Percentiles rank a stretch among this genome's conserved stretches.
phyloP scores from a whole-genome alignment of 1,140 invertebrate genomes.

The Tribolium madens region DNA sequence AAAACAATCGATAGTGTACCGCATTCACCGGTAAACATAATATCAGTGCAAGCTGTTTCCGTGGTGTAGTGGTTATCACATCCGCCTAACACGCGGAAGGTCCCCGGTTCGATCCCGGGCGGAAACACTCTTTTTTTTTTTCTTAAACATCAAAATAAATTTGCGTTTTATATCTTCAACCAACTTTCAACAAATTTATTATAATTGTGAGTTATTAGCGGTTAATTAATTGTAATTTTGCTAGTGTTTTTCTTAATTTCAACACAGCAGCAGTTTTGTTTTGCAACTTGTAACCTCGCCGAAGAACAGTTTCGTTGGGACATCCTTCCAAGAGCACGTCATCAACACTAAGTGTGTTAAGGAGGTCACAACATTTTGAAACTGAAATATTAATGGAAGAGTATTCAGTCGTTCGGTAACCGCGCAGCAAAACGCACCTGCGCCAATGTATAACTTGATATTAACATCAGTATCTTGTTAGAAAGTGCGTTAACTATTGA shows the following conservation, averaged over 20 bases:
- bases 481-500: slow-evolving; percentile 17
- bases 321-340: slow-evolving; percentile 1
- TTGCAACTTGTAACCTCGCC: not conserved
- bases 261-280: not conserved
- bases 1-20: too few relatives aligned
- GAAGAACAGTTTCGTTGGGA: not conserved
- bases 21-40: too few relatives aligned
- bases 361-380: slow-evolving; percentile 31
- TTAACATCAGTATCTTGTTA: slow-evolving; percentile 27
- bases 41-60: slow-evolving; percentile 53
- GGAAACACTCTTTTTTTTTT: slow-evolving; percentile 62
- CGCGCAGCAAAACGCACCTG: slow-evolving; percentile 21
- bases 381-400: slow-evolving; percentile 19
- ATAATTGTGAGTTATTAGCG: too few relatives aligned
- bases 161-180: too few relatives aligned
- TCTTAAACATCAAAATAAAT: too few relatives aligned
- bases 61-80: slow-evolving; percentile 66
- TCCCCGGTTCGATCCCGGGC: slow-evolving; percentile 64
- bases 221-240: too few relatives aligned
- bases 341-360: not conserved
- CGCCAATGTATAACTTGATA: not conserved
- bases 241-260: not conserved
- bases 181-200: too few relatives aligned
- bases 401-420: slow-evolving; percentile 26
- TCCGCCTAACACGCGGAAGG: slow-evolving; percentile 67